Percentiles rank a stretch among this genome's conserved stretches.
These are phyloP conservation scores for Scytalopus superciliaris DNA, from an alignment of 2,113 vertebrate species.

Conservation along the genomic window DNA sequence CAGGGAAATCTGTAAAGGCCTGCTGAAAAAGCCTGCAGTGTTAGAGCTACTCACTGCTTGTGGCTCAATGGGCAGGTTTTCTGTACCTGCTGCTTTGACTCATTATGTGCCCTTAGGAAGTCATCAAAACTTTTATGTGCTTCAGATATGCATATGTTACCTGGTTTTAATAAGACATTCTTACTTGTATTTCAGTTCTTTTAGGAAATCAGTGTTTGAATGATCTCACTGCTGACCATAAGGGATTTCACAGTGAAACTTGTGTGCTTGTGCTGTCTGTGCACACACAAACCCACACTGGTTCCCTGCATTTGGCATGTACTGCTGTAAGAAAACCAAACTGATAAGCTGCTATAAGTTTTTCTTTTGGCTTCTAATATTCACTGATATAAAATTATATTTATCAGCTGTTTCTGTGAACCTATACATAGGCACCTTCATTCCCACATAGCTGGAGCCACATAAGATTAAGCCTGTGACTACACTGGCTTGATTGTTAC, in stretches of 20 bases:
- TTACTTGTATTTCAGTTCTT: background rate
- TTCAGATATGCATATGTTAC: background rate
- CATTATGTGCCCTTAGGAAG: background rate
- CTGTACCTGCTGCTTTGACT: background rate
- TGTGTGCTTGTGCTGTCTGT: background rate
- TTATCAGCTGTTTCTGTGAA: background rate
- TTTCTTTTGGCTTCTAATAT: background rate
- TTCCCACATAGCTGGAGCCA: background rate
- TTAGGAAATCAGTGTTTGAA: background rate
- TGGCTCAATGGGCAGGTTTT: background rate
- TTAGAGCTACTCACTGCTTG: background rate
- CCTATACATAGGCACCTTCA: background rate
- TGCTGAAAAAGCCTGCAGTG: too few species aligned
- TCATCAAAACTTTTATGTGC: background rate
- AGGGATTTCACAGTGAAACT: background rate
- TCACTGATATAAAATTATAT: background rate
- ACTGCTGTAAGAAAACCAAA: background rate
- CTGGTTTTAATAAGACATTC: background rate
- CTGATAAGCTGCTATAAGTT: background rate
- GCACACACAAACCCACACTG: background rate
- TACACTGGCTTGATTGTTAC: background rate
- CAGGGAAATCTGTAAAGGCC: background rate
- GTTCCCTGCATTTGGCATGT: fast-evolving
- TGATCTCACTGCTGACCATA: background rate
- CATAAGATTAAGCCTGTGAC: background rate